A percentile compares a stretch with the other conserved stretches of the same genome.
phyloP scores from a whole-genome alignment of 2,888 invertebrate species.

The Nemotelus nigrinus region DNA sequence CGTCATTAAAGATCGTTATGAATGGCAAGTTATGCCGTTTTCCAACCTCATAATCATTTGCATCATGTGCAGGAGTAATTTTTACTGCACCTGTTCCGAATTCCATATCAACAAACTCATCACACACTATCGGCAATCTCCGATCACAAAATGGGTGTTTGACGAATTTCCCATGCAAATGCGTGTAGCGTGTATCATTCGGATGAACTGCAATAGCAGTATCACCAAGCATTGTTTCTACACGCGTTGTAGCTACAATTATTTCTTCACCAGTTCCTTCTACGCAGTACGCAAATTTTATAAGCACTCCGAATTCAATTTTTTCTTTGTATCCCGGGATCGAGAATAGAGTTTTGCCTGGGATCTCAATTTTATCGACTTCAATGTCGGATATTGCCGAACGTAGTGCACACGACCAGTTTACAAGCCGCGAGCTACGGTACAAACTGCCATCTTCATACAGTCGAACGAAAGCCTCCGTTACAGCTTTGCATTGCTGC shows the following conservation, averaged over 20 bases:
- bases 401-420: slow-evolving; percentile 97
- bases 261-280: slow-evolving; percentile 79
- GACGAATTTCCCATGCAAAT: slow-evolving; percentile 82
- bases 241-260: slow-evolving; percentile 95
- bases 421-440: slow-evolving; percentile 92
- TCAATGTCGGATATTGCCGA: slow-evolving; percentile 99
- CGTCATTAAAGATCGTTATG: slow-evolving; percentile 90
- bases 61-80: slow-evolving; percentile 98
- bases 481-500: slow-evolving; percentile 85
- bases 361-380: slow-evolving; percentile 92
- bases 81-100: slow-evolving; percentile 99
- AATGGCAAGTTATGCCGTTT: slow-evolving; percentile 87
- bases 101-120: slow-evolving; percentile 92
- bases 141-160: slow-evolving; percentile 89
- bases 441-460: slow-evolving; percentile 92
- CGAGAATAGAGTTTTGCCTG: slow-evolving; percentile 82
- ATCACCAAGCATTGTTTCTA: slow-evolving; percentile 98
- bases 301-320: slow-evolving; percentile 93
- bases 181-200: slow-evolving; percentile 83
- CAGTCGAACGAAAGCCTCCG: slow-evolving; percentile 91
- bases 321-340: slow-evolving; percentile 81
- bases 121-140: slow-evolving; percentile 86
- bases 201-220: slow-evolving; percentile 99
- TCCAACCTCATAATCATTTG: slow-evolving; percentile 95
- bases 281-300: slow-evolving; percentile 90